Evolutionary conservation across 2,797 vertebrate species (phyloP), one percentile per base, ranked within the genome.

Genomic region (Geotrypetes seraphini): DNA sequence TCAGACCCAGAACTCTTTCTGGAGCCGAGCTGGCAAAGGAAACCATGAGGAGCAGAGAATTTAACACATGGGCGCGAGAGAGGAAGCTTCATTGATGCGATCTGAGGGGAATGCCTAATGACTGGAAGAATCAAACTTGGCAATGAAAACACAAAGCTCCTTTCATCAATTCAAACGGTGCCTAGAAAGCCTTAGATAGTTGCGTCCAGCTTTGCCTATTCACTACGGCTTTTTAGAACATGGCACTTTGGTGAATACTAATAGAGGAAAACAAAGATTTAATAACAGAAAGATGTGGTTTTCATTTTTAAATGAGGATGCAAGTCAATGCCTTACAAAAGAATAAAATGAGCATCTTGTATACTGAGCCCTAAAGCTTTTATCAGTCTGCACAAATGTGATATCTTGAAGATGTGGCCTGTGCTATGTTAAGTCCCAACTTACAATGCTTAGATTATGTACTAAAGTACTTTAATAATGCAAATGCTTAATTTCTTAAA

Each of bases 71-170:
- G 76, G 73, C 84, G 86, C 71, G 53, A 82, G 69, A 59, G 68
- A 70, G 61, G 63, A 57, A 39, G 71, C 65, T 77, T 76, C 83
- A 83, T 83, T 86, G 80, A 88, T 81, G 69, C 22, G 68, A 78
- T 75, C 78, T 81, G 81, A 87, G 76, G 71, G 60, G 81, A 83
- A 86, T 81, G 77, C 76, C 75, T 85, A 86, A 87, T 87, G 83
- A 75, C 79, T 82, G 65, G 62, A 75, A 78, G 83, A 80, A 84
- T 83, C 80, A 78, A 85, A 82, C 81, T 85, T 87, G 83, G 79
- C 84, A 73, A 69, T 84, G 85, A 76, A 79, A 78, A 73, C 71
- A 89, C 83, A 89, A 88, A 86, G 82, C 68, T 73, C 72, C 81
- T 86, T 87, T 90, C 84, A 87, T 83, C 73, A 70, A 56, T 73